Conservation (phyloP, 2,113 vertebrate genomes). For the Eidolon helvum region DNA sequence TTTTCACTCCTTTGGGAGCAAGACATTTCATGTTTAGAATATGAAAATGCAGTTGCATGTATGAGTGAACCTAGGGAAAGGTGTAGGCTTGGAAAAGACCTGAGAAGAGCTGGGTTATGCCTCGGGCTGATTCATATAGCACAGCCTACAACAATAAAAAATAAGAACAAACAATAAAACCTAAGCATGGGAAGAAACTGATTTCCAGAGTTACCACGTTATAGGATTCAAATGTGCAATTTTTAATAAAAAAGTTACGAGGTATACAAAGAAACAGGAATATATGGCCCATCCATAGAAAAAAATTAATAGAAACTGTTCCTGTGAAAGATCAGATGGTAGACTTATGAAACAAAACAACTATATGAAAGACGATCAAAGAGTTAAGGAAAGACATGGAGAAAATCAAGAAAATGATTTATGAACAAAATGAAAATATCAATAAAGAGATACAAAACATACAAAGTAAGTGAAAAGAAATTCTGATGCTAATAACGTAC, state of each 20-base stretch:
- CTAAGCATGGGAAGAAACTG: no score
- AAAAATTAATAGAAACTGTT: neutral
- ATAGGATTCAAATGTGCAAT: neutral
- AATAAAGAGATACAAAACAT: neutral
- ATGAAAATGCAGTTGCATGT: no score
- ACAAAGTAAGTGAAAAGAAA: neutral
- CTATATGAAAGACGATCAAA: neutral
- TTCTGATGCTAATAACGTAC: neutral
- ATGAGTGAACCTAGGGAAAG: no score
- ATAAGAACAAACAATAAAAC: no score
- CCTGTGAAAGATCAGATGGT: neutral
- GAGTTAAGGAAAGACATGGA: neutral
- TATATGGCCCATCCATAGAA: neutral
- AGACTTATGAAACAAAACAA: neutral
- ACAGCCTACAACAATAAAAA: no score
- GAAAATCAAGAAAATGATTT: neutral
- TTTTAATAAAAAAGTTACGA: neutral
- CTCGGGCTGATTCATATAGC: no score
- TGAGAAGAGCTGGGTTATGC: no score
- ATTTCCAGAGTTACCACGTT: no score
- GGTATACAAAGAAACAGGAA: neutral
- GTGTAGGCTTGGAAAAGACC: no score
- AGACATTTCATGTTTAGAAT: no score
- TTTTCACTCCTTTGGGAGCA: no score
- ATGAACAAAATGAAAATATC: neutral